Base-by-base conservation (phyloP, 1,140 invertebrate genomes). In the Drosophila kikkawai region DNA sequence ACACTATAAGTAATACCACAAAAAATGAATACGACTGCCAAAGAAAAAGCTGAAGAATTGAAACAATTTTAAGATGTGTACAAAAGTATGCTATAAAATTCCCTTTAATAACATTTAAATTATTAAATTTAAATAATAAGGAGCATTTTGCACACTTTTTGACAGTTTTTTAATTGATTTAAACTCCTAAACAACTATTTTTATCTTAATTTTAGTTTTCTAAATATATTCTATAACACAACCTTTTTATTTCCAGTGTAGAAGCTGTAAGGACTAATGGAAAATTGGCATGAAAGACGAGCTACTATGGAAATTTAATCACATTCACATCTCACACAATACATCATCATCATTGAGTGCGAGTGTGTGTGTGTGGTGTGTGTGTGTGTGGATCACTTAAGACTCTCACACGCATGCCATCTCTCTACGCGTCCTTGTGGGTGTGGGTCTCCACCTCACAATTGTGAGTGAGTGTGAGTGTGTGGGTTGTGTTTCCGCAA, bases 251-350 rank as follows among this genome's bases (percentile, higher is more conserved):
- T 37, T 2, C 17, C 34, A 55, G 34, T 55, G 51, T 37, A 53
- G 80, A 42, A 63, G 59, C 60, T 68, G 75, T 65, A 45, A 68
- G 77, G 70, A 91, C 85, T 91, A 90, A 90, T 90, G 85, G 85
- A 90, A 90, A 90, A 90, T 90, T 90, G 85, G 82, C 86, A 90
- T 90, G 85, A 85, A 90, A 90, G 82, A 90, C 86, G 81, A 90
- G 86, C 82, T 88, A 60, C 85, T 90, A 90, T 90, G 85, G 85
- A 90, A 90, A 90, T 90, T 90, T 90, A 90, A 90, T 90, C 85
- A 90, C 85, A 90, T 85, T 90, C 85, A 79, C 85, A 88, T 81
- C 70, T 90, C 85, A 85, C 81, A 88, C 85, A 88, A 88, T 88
- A 88, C 84, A 88, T 88, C 84, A 88, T 87, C 84, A 87, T 88